Percentiles rank a stretch among this genome's conserved stretches.
Evolutionary conservation across 2,888 invertebrate genomes (phyloP).

Genomic region (Dysmachus trigonus): DNA sequence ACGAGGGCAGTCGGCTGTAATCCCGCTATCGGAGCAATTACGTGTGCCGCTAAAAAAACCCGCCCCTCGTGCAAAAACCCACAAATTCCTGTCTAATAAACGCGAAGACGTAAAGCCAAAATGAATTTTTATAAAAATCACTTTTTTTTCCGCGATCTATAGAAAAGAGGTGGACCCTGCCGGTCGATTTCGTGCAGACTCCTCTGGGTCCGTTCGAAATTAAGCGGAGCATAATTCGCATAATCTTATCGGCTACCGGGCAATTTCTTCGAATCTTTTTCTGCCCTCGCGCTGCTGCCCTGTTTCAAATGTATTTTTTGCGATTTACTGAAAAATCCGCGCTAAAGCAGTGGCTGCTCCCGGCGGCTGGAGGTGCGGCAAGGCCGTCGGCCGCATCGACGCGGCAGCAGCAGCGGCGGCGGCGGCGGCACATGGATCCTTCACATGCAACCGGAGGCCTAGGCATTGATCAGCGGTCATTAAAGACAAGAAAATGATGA

Average conservation of each 20-base stretch:
- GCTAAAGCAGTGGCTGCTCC: background rate
- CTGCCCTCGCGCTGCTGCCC: background rate
- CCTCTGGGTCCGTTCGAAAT: background rate
- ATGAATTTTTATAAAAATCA: background rate
- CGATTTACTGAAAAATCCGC: background rate
- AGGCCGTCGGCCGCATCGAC: conserved; percentile 32
- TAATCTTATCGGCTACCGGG: conserved; percentile 22
- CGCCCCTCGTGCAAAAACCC: background rate
- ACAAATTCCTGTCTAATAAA: conserved; percentile 17
- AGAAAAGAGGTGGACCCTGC: background rate
- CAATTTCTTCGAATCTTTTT: conserved; percentile 5
- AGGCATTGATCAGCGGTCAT: conserved; percentile 40
- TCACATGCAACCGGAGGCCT: conserved; percentile 19
- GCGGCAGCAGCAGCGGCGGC: too few relatives aligned
- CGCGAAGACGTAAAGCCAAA: background rate
- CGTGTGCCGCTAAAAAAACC: background rate
- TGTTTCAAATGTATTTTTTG: background rate
- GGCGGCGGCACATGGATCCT: too few relatives aligned
- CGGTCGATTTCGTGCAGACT: conserved; percentile 10
- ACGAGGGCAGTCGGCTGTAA: background rate
- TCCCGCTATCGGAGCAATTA: background rate
- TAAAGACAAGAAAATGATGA: conserved; percentile 37
- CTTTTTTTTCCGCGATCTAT: background rate
- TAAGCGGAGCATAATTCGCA: conserved; percentile 26
- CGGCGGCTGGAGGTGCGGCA: background rate